Evolutionary conservation across 1,140 invertebrate species (phyloP).

Genomic region (Macrosteles quadrilineatus): DNA sequence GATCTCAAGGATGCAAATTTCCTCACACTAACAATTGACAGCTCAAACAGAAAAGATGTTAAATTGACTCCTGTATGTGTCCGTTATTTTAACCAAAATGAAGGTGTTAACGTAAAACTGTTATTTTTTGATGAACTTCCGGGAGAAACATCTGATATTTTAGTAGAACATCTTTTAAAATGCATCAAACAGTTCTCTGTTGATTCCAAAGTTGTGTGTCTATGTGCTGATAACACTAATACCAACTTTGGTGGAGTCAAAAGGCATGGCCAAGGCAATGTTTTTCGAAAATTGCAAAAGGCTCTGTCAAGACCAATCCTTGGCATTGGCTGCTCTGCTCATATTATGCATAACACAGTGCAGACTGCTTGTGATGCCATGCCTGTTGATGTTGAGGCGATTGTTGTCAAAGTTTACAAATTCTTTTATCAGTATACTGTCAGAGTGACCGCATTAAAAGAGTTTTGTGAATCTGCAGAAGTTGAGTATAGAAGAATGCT

Average conservation of each 20-base stretch:
- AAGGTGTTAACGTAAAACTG: slow-evolving; percentile 41
- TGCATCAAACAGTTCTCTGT: slow-evolving; percentile 34
- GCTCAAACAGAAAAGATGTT: slow-evolving; percentile 40
- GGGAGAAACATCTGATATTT: slow-evolving; percentile 39
- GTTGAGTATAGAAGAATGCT: slow-evolving; percentile 42
- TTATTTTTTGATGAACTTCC: slow-evolving; percentile 38
- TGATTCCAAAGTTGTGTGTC: slow-evolving; percentile 42
- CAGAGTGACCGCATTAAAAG: slow-evolving; percentile 37
- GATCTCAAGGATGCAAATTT: slow-evolving; percentile 37
- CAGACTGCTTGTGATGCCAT: slow-evolving; percentile 39
- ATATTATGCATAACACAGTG: slow-evolving; percentile 43
- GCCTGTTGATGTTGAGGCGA: slow-evolving; percentile 43
- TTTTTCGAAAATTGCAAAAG: slow-evolving; percentile 40
- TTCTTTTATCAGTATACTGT: slow-evolving; percentile 46
- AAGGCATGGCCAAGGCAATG: slow-evolving; percentile 40
- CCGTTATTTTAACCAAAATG: slow-evolving; percentile 38
- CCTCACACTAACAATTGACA: slow-evolving; percentile 38
- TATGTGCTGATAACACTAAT: slow-evolving; percentile 45
- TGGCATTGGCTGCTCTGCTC: slow-evolving; percentile 40
- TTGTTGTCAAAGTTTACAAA: slow-evolving; percentile 45
- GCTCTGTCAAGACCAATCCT: slow-evolving; percentile 33
- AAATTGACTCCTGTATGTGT: slow-evolving; percentile 43
- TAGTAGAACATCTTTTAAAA: slow-evolving; percentile 22
- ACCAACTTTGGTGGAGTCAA: slow-evolving; percentile 42
- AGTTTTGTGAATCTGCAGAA: slow-evolving; percentile 42